These are phyloP conservation scores for Harmothoe impar DNA, from an alignment of 2,888 invertebrate genomes.

Conservation along the genomic window DNA sequence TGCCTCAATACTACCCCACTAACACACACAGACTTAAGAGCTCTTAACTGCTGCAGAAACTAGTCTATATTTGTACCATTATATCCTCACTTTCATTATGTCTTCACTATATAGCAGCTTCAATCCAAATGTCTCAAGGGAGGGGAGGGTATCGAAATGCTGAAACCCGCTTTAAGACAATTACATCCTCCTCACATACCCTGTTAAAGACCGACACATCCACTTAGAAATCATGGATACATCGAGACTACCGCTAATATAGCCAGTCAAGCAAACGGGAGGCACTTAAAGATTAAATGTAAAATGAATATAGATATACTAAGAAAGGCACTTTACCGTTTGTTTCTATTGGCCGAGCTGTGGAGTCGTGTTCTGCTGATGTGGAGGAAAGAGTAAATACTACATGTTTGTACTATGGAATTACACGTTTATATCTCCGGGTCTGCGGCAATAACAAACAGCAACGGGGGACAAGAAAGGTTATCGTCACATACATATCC, in stretches of 20 bases:
- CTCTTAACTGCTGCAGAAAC: background rate
- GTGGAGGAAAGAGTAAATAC: slow-evolving; percentile 39
- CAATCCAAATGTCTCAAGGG: too few relatives aligned
- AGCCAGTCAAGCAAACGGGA: background rate
- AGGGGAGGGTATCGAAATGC: too few relatives aligned
- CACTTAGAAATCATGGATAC: background rate
- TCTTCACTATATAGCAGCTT: too few relatives aligned
- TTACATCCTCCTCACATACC: too few relatives aligned
- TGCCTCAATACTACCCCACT: too few relatives aligned
- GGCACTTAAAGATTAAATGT: background rate
- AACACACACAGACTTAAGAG: too few relatives aligned
- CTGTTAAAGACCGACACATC: background rate
- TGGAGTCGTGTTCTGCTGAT: slow-evolving; percentile 15
- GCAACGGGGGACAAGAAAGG: background rate
- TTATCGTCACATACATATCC: slow-evolving; percentile 29
- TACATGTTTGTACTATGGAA: background rate
- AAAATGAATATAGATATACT: background rate
- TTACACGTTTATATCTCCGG: background rate
- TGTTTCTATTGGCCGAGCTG: background rate
- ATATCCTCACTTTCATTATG: too few relatives aligned
- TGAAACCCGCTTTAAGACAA: too few relatives aligned
- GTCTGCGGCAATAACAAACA: background rate
- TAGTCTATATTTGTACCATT: too few relatives aligned
- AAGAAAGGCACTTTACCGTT: slow-evolving; percentile 55
- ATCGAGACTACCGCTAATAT: background rate